Percentiles rank a stretch among this genome's conserved stretches.
These are phyloP conservation scores for Rhinoderma darwinii DNA, from an alignment of 2,113 vertebrate genomes.

Conservation along the genomic window DNA sequence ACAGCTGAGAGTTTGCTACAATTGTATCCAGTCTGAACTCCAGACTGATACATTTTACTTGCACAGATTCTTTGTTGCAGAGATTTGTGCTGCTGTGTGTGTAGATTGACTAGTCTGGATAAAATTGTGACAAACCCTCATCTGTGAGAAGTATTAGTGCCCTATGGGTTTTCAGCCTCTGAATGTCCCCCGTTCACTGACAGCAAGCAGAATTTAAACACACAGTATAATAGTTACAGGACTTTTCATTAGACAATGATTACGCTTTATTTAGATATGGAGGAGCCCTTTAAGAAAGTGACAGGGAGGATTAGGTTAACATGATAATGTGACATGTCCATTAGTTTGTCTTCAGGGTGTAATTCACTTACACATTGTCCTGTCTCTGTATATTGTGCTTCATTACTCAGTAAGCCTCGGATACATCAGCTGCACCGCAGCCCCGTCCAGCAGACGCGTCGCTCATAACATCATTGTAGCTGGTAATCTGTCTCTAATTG, in stretches of 20 bases:
- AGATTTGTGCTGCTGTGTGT: too few relatives aligned
- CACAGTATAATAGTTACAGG: background rate
- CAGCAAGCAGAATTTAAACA: background rate
- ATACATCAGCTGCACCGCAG: constrained; percentile 10
- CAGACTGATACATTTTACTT: too few relatives aligned
- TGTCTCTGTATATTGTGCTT: background rate
- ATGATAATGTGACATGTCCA: constrained; percentile 47
- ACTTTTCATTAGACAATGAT: background rate
- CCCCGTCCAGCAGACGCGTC: background rate
- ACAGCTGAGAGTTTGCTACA: background rate
- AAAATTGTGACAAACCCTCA: too few relatives aligned
- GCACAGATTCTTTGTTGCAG: too few relatives aligned
- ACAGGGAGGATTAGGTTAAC: constrained; percentile 8
- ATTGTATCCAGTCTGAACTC: background rate
- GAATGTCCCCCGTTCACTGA: background rate
- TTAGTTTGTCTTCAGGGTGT: constrained; percentile 1
- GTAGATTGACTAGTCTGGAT: too few relatives aligned
- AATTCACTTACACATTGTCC: constrained; percentile 22
- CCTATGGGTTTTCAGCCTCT: background rate
- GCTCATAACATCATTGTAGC: background rate
- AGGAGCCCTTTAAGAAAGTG: background rate
- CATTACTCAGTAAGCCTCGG: background rate
- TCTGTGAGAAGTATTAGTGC: too few relatives aligned
- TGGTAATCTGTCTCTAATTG: constrained; percentile 29
- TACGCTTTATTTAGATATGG: background rate